These are phyloP conservation scores for Anableps anableps DNA, from an alignment of 2,797 vertebrate species.

Conservation along the genomic window DNA sequence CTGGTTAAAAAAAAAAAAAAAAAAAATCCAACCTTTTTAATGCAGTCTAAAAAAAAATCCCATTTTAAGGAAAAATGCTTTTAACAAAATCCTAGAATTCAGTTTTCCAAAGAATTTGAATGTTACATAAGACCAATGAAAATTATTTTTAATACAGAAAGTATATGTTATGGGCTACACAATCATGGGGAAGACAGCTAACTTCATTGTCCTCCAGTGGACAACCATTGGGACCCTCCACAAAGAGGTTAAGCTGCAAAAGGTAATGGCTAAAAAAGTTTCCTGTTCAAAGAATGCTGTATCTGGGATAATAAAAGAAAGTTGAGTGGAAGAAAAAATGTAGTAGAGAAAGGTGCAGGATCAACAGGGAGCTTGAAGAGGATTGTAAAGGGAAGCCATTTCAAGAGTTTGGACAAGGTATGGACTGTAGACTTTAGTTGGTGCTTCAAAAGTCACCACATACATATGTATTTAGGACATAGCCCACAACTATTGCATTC, in stretches of 20 bases:
- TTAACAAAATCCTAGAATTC: neutral
- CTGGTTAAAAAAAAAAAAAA: neutral
- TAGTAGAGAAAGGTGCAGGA: neutral
- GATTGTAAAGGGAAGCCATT: neutral
- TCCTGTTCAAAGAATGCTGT: neutral
- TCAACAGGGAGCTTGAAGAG: neutral
- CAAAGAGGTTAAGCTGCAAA: neutral
- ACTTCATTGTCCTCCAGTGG: neutral
- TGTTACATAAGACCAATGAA: neutral
- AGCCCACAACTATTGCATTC: neutral
- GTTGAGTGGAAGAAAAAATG: neutral
- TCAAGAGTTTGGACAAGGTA: neutral
- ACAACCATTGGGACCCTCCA: neutral
- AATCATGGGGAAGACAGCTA: neutral
- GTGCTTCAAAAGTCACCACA: neutral
- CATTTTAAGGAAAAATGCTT: no score
- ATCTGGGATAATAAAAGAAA: neutral
- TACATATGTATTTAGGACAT: neutral
- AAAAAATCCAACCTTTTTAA: neutral
- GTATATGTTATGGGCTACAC: neutral
- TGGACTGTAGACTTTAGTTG: neutral
- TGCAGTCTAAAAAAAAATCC: no score
- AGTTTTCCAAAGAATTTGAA: neutral
- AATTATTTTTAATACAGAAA: neutral
- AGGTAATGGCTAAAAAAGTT: neutral